phyloP scores from a whole-genome alignment of 2,888 invertebrate species.

The Sarcophaga variegata region DNA sequence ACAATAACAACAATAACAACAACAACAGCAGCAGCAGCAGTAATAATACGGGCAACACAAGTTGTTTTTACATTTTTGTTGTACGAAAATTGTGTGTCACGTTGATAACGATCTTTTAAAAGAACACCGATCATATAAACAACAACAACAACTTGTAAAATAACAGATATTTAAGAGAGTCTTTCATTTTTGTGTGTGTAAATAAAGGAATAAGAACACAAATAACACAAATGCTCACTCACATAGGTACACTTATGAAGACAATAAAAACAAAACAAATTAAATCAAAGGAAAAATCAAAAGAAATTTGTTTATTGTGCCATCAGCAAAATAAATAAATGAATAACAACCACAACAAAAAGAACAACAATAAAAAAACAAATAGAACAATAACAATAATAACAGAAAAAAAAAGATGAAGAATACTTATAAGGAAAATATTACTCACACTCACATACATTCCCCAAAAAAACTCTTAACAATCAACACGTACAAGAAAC shows the following conservation, averaged over 20 bases:
- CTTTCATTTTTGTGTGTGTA: slow-evolving; percentile 9
- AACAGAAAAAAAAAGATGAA: not conserved
- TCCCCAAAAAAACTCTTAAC: slow-evolving; percentile 5
- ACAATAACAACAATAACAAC: not conserved
- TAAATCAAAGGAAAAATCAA: slow-evolving; percentile 46
- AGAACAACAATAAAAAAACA: slow-evolving; percentile 16
- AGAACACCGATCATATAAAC: slow-evolving; percentile 44
- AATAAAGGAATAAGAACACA: slow-evolving; percentile 35
- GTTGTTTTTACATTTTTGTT: not conserved
- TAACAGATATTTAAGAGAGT: slow-evolving; percentile 30
- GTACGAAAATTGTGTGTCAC: slow-evolving; percentile 53
- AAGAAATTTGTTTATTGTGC: slow-evolving; percentile 66
- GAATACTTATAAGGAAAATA: slow-evolving; percentile 37
- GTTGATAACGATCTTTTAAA: slow-evolving; percentile 61
- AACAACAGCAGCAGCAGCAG: not conserved
- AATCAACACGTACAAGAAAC: slow-evolving; percentile 15
- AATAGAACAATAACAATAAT: not conserved
- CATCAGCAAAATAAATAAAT: slow-evolving; percentile 62
- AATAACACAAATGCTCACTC: not conserved
- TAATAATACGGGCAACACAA: not conserved
- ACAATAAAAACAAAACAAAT: not conserved
- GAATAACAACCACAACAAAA: not conserved
- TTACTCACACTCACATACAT: slow-evolving; percentile 11
- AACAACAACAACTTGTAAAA: slow-evolving; percentile 4
- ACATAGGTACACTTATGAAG: slow-evolving; percentile 14